These are phyloP conservation scores for Notechis scutatus DNA, from an alignment of 2,113 vertebrate genomes.

Conservation along the genomic window DNA sequence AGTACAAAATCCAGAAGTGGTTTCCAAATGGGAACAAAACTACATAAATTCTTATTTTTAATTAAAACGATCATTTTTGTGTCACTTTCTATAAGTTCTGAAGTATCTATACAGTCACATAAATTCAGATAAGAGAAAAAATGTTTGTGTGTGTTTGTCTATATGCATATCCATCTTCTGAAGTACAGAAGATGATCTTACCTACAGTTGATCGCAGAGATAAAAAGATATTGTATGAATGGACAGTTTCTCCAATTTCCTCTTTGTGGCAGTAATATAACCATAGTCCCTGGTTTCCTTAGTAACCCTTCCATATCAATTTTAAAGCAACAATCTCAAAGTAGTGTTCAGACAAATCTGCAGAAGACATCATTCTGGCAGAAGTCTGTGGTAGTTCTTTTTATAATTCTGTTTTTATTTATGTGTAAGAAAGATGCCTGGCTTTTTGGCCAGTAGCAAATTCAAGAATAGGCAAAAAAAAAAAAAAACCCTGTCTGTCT, in stretches of 20 bases:
- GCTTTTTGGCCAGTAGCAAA: not conserved
- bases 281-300: conserved; percentile 52
- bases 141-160: not conserved
- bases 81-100: not conserved
- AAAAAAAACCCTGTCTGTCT: too few relatives aligned
- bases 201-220: not conserved
- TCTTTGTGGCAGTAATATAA: conserved; percentile 43
- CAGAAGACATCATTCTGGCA: conserved; percentile 6
- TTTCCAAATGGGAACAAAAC: not conserved
- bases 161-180: not conserved
- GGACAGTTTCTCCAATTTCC: not conserved
- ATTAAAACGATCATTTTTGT: not conserved
- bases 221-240: conserved; percentile 23
- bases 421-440: not conserved
- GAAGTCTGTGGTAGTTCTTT: not conserved
- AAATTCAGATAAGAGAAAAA: not conserved
- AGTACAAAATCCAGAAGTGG: not conserved
- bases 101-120: not conserved
- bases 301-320: conserved; percentile 11
- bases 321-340: conserved; percentile 35
- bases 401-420: not conserved
- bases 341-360: not conserved
- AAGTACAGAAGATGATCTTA: not conserved
- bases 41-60: not conserved
- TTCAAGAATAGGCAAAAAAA: not conserved